Percentiles rank a stretch among this genome's conserved stretches.
Conservation (phyloP, 2,113 vertebrate species). For the Pungitius pungitius region DNA sequence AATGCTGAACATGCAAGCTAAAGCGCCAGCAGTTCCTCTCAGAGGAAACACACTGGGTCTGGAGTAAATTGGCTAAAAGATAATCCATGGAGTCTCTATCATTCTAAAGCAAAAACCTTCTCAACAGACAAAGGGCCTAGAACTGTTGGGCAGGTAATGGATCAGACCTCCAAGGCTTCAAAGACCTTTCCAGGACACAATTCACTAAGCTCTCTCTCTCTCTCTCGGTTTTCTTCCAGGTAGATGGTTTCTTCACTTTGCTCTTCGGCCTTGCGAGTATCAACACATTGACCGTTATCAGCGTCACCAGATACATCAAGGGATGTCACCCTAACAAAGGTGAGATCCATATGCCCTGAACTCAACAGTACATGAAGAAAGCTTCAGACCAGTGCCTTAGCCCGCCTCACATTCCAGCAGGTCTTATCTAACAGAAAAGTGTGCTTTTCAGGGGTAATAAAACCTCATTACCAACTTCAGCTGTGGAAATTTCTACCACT, state of each 20-base stretch:
- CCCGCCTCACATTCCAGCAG: constrained; percentile 52
- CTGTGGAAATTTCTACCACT: constrained; percentile 52
- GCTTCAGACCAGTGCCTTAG: constrained; percentile 3
- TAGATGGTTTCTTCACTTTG: constrained; percentile 89
- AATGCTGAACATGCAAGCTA: constrained; percentile 8
- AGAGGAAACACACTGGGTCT: constrained; percentile 31
- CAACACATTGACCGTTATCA: constrained; percentile 91
- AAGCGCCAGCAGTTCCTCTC: constrained; percentile 7
- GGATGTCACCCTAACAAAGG: constrained; percentile 85
- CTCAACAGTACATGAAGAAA: neutral
- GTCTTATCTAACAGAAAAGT: constrained; percentile 46
- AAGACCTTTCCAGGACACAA: neutral
- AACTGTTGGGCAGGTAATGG: neutral
- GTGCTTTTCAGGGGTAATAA: constrained; percentile 44
- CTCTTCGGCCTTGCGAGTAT: constrained; percentile 90
- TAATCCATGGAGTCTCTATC: constrained; percentile 38
- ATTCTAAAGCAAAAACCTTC: constrained; percentile 25
- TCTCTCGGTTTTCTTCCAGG: constrained; percentile 69
- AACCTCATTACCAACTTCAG: constrained; percentile 46
- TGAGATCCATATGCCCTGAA: constrained; percentile 51
- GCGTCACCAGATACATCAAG: constrained; percentile 88
- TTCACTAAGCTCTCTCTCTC: neutral
- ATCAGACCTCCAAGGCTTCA: neutral
- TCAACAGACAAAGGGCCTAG: constrained; percentile 23
- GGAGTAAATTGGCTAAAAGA: constrained; percentile 9